These are phyloP conservation scores for Speoplatyrhinus poulsoni DNA, from an alignment of 2,113 vertebrate species.

Conservation along the genomic window DNA sequence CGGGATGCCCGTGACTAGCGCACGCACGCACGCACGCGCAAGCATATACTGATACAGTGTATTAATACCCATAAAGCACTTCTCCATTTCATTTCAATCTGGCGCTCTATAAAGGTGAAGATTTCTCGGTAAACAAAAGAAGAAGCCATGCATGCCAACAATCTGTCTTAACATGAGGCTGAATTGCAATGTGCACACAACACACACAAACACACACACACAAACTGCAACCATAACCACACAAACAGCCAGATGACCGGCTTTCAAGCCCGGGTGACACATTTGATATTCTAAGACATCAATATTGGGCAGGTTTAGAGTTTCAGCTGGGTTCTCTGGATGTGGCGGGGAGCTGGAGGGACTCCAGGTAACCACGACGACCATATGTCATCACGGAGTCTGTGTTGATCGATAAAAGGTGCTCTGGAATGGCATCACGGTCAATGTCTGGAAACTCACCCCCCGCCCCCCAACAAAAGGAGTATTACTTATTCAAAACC, in stretches of 20 bases:
- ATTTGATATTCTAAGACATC: conserved; percentile 47
- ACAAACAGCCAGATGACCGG: conserved; percentile 3
- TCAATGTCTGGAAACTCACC: conserved; percentile 9
- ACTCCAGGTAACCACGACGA: conserved; percentile 22
- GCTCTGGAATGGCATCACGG: background rate
- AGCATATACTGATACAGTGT: conserved; percentile 1
- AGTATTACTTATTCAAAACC: conserved; percentile 24
- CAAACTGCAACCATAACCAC: background rate
- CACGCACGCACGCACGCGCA: background rate
- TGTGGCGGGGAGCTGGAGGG: conserved; percentile 23
- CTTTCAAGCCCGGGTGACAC: conserved; percentile 41
- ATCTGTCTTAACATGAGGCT: conserved; percentile 38
- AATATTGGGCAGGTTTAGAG: conserved; percentile 36
- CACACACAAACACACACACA: background rate
- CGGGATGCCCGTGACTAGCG: background rate
- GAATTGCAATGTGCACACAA: conserved; percentile 14
- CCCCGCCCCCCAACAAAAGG: conserved; percentile 1
- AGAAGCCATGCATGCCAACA: conserved; percentile 39
- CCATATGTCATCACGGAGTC: conserved; percentile 17
- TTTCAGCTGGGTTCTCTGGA: conserved; percentile 50
- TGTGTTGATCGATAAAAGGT: conserved; percentile 18
- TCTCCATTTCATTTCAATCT: conserved; percentile 59
- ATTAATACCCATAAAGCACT: conserved; percentile 25
- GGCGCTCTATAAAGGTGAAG: conserved; percentile 42
- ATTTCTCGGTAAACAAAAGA: conserved; percentile 47